These are phyloP conservation scores for Tetranychus truncatus DNA, from an alignment of 2,888 invertebrate genomes.

Conservation along the genomic window DNA sequence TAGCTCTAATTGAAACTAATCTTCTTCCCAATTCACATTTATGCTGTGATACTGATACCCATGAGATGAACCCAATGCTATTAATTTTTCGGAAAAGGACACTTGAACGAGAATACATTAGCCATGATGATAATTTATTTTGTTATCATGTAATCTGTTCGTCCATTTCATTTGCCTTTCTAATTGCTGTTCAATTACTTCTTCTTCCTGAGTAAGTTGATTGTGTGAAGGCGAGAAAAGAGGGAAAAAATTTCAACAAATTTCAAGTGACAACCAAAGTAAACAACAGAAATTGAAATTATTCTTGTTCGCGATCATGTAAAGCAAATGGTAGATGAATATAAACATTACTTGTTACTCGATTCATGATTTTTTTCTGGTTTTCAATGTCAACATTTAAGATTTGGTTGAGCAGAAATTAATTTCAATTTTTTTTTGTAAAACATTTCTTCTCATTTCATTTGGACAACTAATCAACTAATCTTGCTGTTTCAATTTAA, in stretches of 20 bases:
- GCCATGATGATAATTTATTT: constrained; percentile 36
- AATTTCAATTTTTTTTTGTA: too few relatives aligned
- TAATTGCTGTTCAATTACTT: constrained; percentile 57
- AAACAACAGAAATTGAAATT: not conserved
- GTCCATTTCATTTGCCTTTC: constrained; percentile 52
- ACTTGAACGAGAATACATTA: constrained; percentile 58
- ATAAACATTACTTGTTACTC: too few relatives aligned
- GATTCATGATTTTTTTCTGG: not conserved
- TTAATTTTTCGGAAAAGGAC: constrained; percentile 58
- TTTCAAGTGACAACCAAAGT: not conserved
- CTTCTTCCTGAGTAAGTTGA: constrained; percentile 53
- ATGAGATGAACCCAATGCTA: constrained; percentile 55
- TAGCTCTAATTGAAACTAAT: constrained; percentile 90
- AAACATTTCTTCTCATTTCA: too few relatives aligned
- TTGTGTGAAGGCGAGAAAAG: too few relatives aligned
- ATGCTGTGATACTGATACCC: constrained; percentile 40
- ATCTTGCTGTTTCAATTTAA: too few relatives aligned
- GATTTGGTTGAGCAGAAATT: too few relatives aligned
- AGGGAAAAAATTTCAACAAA: not conserved
- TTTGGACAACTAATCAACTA: too few relatives aligned
- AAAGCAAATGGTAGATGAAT: too few relatives aligned
- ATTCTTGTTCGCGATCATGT: not conserved
- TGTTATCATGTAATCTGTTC: constrained; percentile 46
- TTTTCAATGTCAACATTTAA: not conserved
- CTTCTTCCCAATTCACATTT: constrained; percentile 52